Percentiles rank a stretch among this genome's conserved stretches.
phyloP scores from a whole-genome alignment of 2,888 invertebrate genomes.

The Amitus sp. region DNA sequence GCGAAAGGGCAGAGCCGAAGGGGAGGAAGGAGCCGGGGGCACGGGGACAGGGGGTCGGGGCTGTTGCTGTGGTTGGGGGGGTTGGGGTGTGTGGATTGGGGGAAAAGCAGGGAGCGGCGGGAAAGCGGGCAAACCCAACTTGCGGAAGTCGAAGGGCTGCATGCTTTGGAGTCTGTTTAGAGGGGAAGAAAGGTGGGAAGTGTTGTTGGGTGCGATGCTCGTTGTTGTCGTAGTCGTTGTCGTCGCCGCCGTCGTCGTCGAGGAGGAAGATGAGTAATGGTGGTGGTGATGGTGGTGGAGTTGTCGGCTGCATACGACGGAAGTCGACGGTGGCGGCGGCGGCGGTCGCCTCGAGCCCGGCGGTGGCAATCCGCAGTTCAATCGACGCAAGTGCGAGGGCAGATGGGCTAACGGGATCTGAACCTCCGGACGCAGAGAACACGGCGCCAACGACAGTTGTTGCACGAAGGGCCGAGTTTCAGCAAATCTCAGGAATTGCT shows the following conservation, averaged over 20 bases:
- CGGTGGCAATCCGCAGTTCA: constrained; percentile 64
- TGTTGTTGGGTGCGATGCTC: constrained; percentile 67
- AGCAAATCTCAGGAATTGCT: constrained; percentile 90
- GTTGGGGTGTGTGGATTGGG: constrained; percentile 52
- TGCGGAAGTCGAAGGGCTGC: constrained; percentile 95
- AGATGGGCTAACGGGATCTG: constrained; percentile 66
- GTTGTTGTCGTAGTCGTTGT: constrained; percentile 73
- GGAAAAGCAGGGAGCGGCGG: constrained; percentile 71
- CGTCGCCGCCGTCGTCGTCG: constrained; percentile 26
- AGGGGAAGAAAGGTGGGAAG: constrained; percentile 69
- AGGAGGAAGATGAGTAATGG: constrained; percentile 64
- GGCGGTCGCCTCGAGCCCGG: constrained; percentile 65
- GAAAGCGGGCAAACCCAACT: constrained; percentile 74
- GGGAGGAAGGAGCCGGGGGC: constrained; percentile 58
- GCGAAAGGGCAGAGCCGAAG: constrained; percentile 55
- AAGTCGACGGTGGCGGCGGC: constrained; percentile 59
- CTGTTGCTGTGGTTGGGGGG: constrained; percentile 14
- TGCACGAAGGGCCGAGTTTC: constrained; percentile 87
- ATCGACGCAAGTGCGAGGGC: constrained; percentile 61
- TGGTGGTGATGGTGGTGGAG: no score
- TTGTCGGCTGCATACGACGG: no score
- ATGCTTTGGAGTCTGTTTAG: constrained; percentile 91
- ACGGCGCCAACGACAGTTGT: constrained; percentile 71
- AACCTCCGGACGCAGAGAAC: constrained; percentile 69
- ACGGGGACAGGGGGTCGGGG: constrained; percentile 56